Conservation (phyloP, 2,888 invertebrate genomes). For the Litoditis marina region DNA sequence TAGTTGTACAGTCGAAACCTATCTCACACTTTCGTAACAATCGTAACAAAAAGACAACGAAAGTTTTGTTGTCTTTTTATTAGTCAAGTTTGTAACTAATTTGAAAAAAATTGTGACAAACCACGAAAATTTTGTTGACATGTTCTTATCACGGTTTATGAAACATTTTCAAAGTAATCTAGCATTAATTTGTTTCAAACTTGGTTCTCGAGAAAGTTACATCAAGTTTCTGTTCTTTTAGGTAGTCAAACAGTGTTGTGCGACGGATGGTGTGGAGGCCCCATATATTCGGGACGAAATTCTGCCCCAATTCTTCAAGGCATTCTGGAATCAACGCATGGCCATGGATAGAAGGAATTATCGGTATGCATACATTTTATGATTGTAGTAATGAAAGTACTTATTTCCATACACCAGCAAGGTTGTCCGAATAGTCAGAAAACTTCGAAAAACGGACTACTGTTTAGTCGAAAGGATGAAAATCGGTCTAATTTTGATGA, state of each 20-base stretch:
- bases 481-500: too few relatives aligned
- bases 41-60: too few relatives aligned
- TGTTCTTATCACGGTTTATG: too few relatives aligned
- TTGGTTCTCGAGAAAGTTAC: background rate
- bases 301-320: conserved; percentile 55
- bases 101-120: too few relatives aligned
- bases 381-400: conserved; percentile 60
- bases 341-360: conserved; percentile 96
- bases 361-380: conserved; percentile 68
- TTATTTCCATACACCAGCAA: too few relatives aligned
- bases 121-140: too few relatives aligned
- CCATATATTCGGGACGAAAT: conserved; percentile 99
- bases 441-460: too few relatives aligned
- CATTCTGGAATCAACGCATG: conserved; percentile 99
- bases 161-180: too few relatives aligned
- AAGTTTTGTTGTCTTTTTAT: too few relatives aligned
- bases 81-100: background rate
- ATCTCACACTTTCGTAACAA: background rate
- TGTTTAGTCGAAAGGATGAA: too few relatives aligned
- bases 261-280: conserved; percentile 98
- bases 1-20: conserved; percentile 3
- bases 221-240: conserved; percentile 57
- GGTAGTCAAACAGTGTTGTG: conserved; percentile 99
- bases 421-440: too few relatives aligned
- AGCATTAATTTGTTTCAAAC: too few relatives aligned